Evolutionary conservation across 2,113 vertebrate species (phyloP), one percentile per base, ranked within the genome.

Genomic region (Ammodytes marinus): DNA sequence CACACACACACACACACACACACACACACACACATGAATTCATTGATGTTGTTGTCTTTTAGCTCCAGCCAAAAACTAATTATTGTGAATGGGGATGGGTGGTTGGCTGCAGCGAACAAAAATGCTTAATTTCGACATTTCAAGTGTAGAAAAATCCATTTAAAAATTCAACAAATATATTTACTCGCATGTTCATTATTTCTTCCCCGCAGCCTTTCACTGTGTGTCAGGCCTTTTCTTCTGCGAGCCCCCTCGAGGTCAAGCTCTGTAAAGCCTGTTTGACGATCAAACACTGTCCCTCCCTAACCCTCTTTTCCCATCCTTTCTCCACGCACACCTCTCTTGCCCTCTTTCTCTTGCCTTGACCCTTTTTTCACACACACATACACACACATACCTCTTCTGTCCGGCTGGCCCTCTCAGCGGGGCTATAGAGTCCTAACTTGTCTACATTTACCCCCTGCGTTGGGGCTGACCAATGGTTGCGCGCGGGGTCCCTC

Each of bases 401-500:
- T 83, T 89, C 90, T 80, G 85, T 84, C 94, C 95, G 95, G 92
- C 88, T 89, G 91, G 86, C 82, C 90, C 87, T 93, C 95, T 91
- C 96, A 96, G 96, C 94, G 92, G 96, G 95, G 94, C 96, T 95
- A 95, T 96, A 96, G 96, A 97, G 96, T 96, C 95, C 96, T 96
- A 97, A 97, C 97, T 97, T 97, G 97, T 97, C 97, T 97, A 96
- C 97, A 97, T 96, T 98, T 97, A 96, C 97, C 97, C 95, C 96
- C 97, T 96, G 95, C 96, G 95, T 97, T 95, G 91, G 27, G 27
- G 95, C 94, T 95, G 96, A 95, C 95, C 95, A 96, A 92, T 85
- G 74, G 95, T 95, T 93, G 95, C 96, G 59, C 50, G n/a, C 59
- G 50, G 83, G 73, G 79, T 79, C 92, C 95, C 95, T 93, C 96